These are phyloP conservation scores for Gnathonemus echidnorhynchus DNA, from an alignment of 2,113 vertebrate genomes.

Conservation along the genomic window DNA sequence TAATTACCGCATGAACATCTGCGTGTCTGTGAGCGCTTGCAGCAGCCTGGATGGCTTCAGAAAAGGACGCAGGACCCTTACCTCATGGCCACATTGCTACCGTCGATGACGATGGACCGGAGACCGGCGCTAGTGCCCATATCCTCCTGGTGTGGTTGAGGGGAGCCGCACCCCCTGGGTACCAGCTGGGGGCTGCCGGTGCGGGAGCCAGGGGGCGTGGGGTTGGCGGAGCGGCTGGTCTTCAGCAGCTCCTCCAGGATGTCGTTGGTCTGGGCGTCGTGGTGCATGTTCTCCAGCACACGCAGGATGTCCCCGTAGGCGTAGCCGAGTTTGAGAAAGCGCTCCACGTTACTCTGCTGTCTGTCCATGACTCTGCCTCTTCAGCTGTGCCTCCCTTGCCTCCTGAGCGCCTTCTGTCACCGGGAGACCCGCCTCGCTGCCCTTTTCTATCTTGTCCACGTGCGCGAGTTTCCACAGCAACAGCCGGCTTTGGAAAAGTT, in stretches of 20 bases:
- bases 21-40: neutral
- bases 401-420: neutral
- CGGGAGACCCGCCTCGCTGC: conserved; percentile 36
- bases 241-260: conserved; percentile 81
- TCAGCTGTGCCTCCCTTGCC: conserved; percentile 1
- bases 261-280: conserved; percentile 77
- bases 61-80: conserved; percentile 39
- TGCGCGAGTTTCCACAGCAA: conserved; percentile 42
- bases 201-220: conserved; percentile 25
- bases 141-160: neutral
- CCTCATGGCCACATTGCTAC: conserved; percentile 93
- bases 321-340: conserved; percentile 82
- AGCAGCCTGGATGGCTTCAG: neutral
- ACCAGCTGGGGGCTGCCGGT: conserved; percentile 49
- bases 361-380: conserved; percentile 48
- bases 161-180: conserved; percentile 57
- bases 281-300: conserved; percentile 71
- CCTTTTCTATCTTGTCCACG: conserved; percentile 34
- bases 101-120: conserved; percentile 79
- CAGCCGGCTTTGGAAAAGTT: conserved; percentile 41
- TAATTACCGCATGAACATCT: neutral
- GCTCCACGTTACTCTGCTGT: conserved; percentile 67
- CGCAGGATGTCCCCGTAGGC: conserved; percentile 62
- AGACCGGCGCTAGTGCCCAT: conserved; percentile 31
- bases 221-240: conserved; percentile 60